These are phyloP conservation scores for Yasuhikotakia modesta DNA, from an alignment of 2,797 vertebrate genomes.

Conservation along the genomic window DNA sequence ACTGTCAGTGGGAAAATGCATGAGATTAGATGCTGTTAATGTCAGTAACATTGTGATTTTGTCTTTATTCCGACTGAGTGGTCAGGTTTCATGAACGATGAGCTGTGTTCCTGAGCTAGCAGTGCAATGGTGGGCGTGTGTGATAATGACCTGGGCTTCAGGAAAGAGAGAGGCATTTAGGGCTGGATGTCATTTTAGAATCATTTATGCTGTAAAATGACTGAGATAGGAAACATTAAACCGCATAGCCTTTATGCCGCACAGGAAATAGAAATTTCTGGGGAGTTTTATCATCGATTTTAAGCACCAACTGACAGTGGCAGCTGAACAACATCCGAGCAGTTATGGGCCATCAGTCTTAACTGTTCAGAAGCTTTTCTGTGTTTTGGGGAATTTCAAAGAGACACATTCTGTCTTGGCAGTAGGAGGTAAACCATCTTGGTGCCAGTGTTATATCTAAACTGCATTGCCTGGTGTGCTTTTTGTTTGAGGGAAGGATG, in stretches of 20 bases:
- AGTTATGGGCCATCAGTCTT: slow-evolving; percentile 14
- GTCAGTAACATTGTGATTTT: slow-evolving; percentile 6
- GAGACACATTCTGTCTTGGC: slow-evolving; percentile 1
- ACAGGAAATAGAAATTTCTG: slow-evolving; percentile 4
- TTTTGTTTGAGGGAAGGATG: neutral
- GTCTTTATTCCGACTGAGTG: slow-evolving; percentile 22
- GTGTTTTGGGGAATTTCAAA: neutral
- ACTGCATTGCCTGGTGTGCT: neutral
- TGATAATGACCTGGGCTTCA: slow-evolving; percentile 19
- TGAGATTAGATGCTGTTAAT: slow-evolving; percentile 10
- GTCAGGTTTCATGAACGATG: neutral
- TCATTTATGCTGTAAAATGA: slow-evolving; percentile 24
- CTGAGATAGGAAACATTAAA: slow-evolving; percentile 4
- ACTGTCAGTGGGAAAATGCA: neutral
- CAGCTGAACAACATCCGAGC: neutral
- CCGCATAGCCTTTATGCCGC: neutral
- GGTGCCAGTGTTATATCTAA: neutral
- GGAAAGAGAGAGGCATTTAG: neutral
- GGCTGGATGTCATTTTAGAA: slow-evolving; percentile 37
- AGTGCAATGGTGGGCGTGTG: slow-evolving; percentile 33
- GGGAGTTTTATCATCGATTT: neutral
- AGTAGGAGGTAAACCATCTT: slow-evolving; percentile 19
- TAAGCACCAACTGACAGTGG: neutral
- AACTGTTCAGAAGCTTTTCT: slow-evolving; percentile 2
- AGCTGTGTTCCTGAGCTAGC: slow-evolving; percentile 30